Base-by-base conservation (phyloP, 1,140 invertebrate species). In the Drosophila willistoni region DNA sequence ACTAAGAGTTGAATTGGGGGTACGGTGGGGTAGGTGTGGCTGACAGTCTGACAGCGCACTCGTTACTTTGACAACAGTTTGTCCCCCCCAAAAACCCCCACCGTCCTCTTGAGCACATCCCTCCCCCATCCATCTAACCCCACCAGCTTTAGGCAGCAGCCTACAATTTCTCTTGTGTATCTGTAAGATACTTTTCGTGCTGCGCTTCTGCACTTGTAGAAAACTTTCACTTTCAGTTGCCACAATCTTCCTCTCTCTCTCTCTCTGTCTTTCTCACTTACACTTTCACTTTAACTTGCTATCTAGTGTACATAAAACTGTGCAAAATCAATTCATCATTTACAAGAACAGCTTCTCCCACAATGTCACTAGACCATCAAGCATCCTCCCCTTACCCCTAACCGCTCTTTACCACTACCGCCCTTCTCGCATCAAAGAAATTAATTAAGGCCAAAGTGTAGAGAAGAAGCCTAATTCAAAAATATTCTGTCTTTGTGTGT, bases 31-130 rank as follows among this genome's bases (percentile, higher is more conserved):
- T 63, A 36, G 72, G 63, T 77, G 73, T 65, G 67, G 55, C 84
- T 87, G 84, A 83, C 83, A 87, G 79, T 36, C 84, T 87, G 83
- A 87, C 83, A 89, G 83, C 83, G 84, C 71, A 89, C 84, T 87
- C 84, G 83, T 87, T 87, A 87, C 83, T 87, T 87, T 87, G 83
- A 87, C 83, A 87, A 87, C 83, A 85, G 29, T n/a, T 47, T 36
- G n/a, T 33, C 41, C 41, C 13, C 29, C 3, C 47, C 47, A 7
- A 4, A 7, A 7, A 7, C 1, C 2, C 59, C 33, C 51, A 10
- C 54, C 1, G 47, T 12, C 36, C 3, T 13, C 36, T 12, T 1
- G 2, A 5, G 10, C 36, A 12, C 12, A 39, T 3, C 10, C 36
- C 12, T 2, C 9, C 55, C 36, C 29, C 29, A 29, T 29, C 29